A percentile compares a stretch with the other conserved stretches of the same genome.
These are phyloP conservation scores for Nymphalis urticae DNA, from an alignment of 2,888 invertebrate species.

Conservation along the genomic window DNA sequence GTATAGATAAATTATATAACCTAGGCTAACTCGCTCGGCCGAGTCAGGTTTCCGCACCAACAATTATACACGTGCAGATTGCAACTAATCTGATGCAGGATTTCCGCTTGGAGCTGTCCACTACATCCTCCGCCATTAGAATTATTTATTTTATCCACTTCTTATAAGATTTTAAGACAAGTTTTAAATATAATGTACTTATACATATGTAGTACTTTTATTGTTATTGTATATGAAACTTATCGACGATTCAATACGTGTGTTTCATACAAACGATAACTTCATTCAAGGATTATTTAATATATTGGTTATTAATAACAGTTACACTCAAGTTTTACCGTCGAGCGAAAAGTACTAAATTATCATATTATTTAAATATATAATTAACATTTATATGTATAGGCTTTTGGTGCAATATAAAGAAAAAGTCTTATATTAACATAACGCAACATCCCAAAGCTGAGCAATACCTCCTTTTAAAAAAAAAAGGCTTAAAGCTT, in stretches of 20 bases:
- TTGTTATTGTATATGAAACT: background rate
- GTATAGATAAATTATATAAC: background rate
- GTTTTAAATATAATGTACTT: background rate
- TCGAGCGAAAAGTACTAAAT: too few relatives aligned
- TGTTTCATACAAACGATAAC: background rate
- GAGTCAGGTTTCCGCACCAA: constrained; percentile 34
- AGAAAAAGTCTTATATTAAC: too few relatives aligned
- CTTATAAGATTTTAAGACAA: constrained; percentile 50
- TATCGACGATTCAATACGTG: background rate
- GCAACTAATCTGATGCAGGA: constrained; percentile 45
- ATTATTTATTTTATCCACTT: constrained; percentile 41
- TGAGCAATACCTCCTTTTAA: too few relatives aligned
- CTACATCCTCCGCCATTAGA: constrained; percentile 37
- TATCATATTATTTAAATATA: too few relatives aligned
- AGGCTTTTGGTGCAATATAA: too few relatives aligned
- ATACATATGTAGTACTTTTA: background rate
- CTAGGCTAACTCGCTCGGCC: background rate
- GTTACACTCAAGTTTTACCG: too few relatives aligned
- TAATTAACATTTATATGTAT: too few relatives aligned
- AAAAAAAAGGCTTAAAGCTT: too few relatives aligned
- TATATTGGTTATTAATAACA: background rate
- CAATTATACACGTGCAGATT: constrained; percentile 42
- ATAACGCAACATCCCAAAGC: too few relatives aligned
- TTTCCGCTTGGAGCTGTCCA: constrained; percentile 42
- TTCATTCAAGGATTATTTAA: background rate